These are phyloP conservation scores for Gonocerus acuteangulatus DNA, from an alignment of 2,888 invertebrate species.

Conservation along the genomic window DNA sequence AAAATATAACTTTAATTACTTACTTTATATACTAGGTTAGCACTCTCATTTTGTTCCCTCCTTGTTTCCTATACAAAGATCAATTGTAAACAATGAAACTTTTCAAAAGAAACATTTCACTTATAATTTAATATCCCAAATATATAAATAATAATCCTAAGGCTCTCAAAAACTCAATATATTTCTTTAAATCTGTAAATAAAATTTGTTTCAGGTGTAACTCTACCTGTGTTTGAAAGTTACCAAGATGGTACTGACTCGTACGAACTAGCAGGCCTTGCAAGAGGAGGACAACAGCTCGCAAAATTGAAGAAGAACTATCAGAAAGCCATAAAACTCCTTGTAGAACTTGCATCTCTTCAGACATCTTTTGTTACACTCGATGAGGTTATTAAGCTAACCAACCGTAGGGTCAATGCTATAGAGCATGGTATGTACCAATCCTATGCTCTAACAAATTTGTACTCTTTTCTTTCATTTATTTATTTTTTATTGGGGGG, in stretches of 20 bases:
- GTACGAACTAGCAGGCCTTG: slow-evolving; percentile 92
- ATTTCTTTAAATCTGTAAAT: too few relatives aligned
- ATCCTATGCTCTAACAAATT: neutral
- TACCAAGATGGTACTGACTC: slow-evolving; percentile 93
- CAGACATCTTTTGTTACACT: slow-evolving; percentile 98
- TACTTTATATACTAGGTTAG: too few relatives aligned
- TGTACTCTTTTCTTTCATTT: neutral
- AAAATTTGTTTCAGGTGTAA: slow-evolving; percentile 76
- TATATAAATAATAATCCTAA: too few relatives aligned
- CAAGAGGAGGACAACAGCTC: slow-evolving; percentile 94
- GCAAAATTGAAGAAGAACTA: slow-evolving; percentile 97
- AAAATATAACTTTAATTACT: too few relatives aligned
- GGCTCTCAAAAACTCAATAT: too few relatives aligned
- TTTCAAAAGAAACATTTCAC: too few relatives aligned
- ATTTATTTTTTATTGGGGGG: neutral
- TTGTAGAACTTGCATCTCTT: slow-evolving; percentile 93
- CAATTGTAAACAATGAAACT: too few relatives aligned
- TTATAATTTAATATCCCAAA: too few relatives aligned
- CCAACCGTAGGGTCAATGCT: slow-evolving; percentile 97
- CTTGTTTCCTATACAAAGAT: too few relatives aligned
- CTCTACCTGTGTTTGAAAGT: slow-evolving; percentile 89
- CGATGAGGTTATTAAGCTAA: slow-evolving; percentile 97
- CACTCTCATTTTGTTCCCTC: too few relatives aligned
- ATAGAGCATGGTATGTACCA: slow-evolving; percentile 86
- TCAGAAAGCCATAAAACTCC: slow-evolving; percentile 86